Evolutionary conservation across 1,140 invertebrate species (phyloP).

Genomic region (Drosophila persimilis): DNA sequence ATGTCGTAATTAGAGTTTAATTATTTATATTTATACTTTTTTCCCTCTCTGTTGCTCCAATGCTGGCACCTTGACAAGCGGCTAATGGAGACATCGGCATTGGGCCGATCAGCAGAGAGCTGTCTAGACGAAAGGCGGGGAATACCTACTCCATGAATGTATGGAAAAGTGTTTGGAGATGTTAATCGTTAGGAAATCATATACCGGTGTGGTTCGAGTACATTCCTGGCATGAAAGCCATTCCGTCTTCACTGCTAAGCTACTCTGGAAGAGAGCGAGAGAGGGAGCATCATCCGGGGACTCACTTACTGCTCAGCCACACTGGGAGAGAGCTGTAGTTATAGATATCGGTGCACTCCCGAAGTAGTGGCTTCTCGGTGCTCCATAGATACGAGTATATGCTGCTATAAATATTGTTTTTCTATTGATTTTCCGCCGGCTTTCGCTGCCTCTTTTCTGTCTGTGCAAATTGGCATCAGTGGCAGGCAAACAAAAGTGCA

Average conservation of each 20-base stretch:
- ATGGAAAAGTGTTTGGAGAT: neutral
- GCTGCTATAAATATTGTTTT: neutral
- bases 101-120: neutral
- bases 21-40: constrained; percentile 37
- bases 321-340: too few relatives aligned
- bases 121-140: constrained; percentile 40
- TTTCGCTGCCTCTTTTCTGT: constrained; percentile 5
- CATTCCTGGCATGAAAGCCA: too few relatives aligned
- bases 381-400: neutral
- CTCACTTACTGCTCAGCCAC: too few relatives aligned
- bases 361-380: too few relatives aligned
- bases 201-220: too few relatives aligned
- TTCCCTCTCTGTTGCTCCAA: neutral
- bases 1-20: constrained; percentile 30
- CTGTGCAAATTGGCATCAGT: constrained; percentile 22
- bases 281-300: too few relatives aligned
- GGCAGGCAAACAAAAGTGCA: constrained; percentile 20
- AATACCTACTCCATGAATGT: constrained; percentile 6
- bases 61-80: constrained; percentile 31
- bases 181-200: too few relatives aligned
- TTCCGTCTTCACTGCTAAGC: too few relatives aligned
- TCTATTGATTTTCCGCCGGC: neutral
- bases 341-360: too few relatives aligned
- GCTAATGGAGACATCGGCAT: constrained; percentile 25
- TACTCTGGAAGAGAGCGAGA: too few relatives aligned